Percentiles rank a stretch among this genome's conserved stretches.
These are phyloP conservation scores for Elmis aenea DNA, from an alignment of 2,888 invertebrate genomes.

Conservation along the genomic window DNA sequence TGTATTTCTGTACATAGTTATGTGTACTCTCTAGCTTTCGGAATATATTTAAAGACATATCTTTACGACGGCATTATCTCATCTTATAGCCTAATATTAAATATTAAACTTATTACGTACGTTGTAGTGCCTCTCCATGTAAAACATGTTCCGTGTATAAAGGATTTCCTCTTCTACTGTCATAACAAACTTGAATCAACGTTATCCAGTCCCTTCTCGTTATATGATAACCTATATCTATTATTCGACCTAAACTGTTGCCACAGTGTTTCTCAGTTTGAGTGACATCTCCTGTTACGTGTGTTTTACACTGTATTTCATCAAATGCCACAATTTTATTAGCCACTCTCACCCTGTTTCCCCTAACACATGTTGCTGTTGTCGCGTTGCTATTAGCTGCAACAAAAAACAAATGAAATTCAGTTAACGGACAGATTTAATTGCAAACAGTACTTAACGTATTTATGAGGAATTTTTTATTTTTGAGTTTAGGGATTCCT, in stretches of 20 bases:
- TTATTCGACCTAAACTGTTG: conserved; percentile 28
- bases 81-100: no score
- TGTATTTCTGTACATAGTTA: no score
- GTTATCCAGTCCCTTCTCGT: conserved; percentile 28
- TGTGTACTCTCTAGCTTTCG: no score
- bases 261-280: conserved; percentile 34
- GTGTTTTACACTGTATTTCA: conserved; percentile 31
- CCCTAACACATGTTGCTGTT: conserved; percentile 28
- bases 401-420: conserved; percentile 16
- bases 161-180: conserved; percentile 34
- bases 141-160: conserved; percentile 40
- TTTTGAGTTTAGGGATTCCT: no score
- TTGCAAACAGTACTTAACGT: no score
- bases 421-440: background rate
- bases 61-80: no score
- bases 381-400: conserved; percentile 32
- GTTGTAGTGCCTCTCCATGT: conserved; percentile 39
- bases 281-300: conserved; percentile 31
- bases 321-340: conserved; percentile 26
- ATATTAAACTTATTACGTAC: no score
- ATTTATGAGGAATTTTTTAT: no score
- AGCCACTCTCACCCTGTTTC: conserved; percentile 26
- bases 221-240: conserved; percentile 35
- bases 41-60: no score
- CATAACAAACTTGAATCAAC: conserved; percentile 40